Evolutionary conservation across 2,797 vertebrate species (phyloP).

Genomic region (Eupleurogrammus muticus): DNA sequence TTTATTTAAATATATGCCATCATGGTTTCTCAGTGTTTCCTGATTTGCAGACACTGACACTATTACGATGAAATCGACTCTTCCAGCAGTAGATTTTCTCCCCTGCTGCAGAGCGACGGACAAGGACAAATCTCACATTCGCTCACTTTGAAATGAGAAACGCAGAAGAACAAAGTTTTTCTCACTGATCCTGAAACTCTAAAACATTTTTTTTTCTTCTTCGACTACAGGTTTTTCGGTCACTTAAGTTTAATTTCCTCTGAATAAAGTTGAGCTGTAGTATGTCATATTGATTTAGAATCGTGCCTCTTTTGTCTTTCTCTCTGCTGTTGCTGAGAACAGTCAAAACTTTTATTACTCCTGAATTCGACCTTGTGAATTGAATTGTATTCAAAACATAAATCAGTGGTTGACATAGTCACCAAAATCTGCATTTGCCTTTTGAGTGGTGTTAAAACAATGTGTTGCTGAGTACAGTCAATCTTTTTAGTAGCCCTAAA

Average conservation of each 20-base stretch:
- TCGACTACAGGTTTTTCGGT: not conserved
- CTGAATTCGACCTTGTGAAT: not conserved
- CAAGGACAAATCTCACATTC: slow-evolving; percentile 4
- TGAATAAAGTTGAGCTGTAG: not conserved
- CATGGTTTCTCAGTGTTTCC: not conserved
- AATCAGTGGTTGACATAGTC: not conserved
- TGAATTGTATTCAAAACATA: not conserved
- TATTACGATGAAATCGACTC: not conserved
- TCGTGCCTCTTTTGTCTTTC: not conserved
- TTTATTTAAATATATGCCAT: not conserved
- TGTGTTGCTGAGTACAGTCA: no score
- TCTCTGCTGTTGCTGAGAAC: not conserved
- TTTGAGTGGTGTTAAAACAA: no score
- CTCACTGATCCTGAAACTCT: slow-evolving; percentile 1
- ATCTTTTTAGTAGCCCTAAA: no score
- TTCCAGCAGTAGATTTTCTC: not conserved
- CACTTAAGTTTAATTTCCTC: slow-evolving; percentile 1
- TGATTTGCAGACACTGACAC: slow-evolving; percentile 12
- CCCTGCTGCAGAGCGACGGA: slow-evolving; percentile 14
- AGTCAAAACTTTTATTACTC: not conserved
- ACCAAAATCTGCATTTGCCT: no score
- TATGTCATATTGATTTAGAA: not conserved
- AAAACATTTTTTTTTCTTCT: not conserved
- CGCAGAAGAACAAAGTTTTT: not conserved
- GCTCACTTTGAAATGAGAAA: slow-evolving; percentile 13